Evolutionary conservation across 2,888 invertebrate species (phyloP).

Genomic region (Morinoia aosen): DNA sequence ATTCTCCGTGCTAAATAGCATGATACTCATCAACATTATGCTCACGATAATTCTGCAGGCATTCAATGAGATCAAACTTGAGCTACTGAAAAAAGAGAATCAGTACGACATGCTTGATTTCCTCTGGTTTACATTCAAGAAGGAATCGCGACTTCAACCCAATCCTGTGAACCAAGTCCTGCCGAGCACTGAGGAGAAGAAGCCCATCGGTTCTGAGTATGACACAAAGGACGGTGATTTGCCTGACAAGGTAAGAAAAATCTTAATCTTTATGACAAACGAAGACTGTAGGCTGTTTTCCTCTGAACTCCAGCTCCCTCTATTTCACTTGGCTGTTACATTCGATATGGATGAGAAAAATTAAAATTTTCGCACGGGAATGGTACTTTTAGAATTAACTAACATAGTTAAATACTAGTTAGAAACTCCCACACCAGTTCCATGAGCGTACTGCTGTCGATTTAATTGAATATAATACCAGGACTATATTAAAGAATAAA

Average conservation of each 20-base stretch:
- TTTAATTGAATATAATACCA: not conserved
- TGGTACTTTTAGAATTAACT: not conserved
- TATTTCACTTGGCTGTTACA: not conserved
- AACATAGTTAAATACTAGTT: too few relatives aligned
- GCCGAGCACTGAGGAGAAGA: not conserved
- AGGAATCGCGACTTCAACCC: slow-evolving; percentile 50
- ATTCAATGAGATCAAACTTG: slow-evolving; percentile 61
- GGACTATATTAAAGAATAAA: not conserved
- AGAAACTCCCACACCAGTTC: too few relatives aligned
- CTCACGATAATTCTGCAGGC: slow-evolving; percentile 63
- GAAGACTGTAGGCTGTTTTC: not conserved
- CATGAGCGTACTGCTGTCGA: too few relatives aligned
- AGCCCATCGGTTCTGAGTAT: not conserved
- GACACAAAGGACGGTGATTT: not conserved
- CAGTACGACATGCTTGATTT: slow-evolving; percentile 62
- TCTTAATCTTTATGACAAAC: not conserved
- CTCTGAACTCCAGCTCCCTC: not conserved
- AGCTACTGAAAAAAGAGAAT: slow-evolving; percentile 55
- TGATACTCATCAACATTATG: slow-evolving; percentile 71
- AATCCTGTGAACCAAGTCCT: slow-evolving; percentile 40
- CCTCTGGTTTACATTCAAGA: slow-evolving; percentile 55
- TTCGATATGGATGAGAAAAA: not conserved
- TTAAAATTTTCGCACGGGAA: not conserved
- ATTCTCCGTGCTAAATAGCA: slow-evolving; percentile 71
- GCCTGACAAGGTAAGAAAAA: slow-evolving; percentile 43